phyloP scores from a whole-genome alignment of 1,140 invertebrate genomes.

The Sinonovacula constricta region DNA sequence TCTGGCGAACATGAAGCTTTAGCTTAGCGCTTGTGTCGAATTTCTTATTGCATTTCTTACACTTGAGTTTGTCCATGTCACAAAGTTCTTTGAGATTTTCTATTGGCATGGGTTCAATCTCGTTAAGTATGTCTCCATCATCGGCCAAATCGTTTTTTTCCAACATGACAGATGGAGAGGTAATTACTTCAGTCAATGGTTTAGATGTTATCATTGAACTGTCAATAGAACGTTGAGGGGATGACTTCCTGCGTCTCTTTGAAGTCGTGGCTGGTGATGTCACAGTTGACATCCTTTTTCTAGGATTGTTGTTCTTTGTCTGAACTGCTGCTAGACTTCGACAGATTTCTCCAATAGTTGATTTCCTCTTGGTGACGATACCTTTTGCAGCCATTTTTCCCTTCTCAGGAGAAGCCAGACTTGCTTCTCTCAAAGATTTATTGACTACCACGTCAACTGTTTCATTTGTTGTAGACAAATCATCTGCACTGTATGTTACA shows the following conservation, averaged over 20 bases:
- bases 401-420: background rate
- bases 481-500: slow-evolving; percentile 48
- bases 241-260: slow-evolving; percentile 18
- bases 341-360: background rate
- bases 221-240: slow-evolving; percentile 17
- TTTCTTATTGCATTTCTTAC: slow-evolving; percentile 62
- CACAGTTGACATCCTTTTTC: too few species aligned
- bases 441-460: too few species aligned
- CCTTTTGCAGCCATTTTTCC: too few species aligned
- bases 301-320: background rate
- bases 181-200: background rate
- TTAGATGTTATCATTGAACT: background rate
- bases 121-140: background rate
- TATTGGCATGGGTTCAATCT: background rate
- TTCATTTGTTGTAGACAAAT: slow-evolving; percentile 2
- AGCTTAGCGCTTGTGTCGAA: slow-evolving; percentile 50
- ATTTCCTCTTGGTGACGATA: background rate
- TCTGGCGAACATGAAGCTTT: background rate
- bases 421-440: too few species aligned
- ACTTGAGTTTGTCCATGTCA: slow-evolving; percentile 6
- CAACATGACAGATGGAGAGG: background rate
- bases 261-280: too few species aligned
- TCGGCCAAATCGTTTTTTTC: background rate
- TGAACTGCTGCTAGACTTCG: background rate
- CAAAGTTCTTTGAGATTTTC: background rate